phyloP scores from a whole-genome alignment of 2,113 vertebrate genomes.

The Hylia prasina region DNA sequence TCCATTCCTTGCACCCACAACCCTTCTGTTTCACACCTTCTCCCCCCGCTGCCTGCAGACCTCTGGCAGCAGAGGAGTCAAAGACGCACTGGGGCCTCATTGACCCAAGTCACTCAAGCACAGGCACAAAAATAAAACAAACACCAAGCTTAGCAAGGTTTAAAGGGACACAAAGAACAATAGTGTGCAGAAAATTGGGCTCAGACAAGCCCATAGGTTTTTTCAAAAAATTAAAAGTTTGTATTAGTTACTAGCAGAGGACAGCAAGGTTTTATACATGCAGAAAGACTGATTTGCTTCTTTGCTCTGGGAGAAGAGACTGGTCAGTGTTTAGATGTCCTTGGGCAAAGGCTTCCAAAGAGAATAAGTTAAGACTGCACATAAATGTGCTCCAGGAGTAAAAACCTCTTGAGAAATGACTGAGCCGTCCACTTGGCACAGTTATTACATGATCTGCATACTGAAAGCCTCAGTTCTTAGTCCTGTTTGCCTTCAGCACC shows the following conservation, averaged over 20 bases:
- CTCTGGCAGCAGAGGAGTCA: rapidly evolving
- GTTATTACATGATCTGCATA: neutral
- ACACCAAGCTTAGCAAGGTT: neutral
- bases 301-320: neutral
- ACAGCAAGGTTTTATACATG: neutral
- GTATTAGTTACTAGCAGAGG: conserved; percentile 2
- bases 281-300: neutral
- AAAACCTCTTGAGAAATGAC: neutral
- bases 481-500: neutral
- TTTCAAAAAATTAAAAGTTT: neutral
- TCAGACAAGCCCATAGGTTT: neutral
- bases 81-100: neutral
- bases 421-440: neutral
- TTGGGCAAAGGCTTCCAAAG: neutral
- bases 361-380: neutral
- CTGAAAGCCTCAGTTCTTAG: neutral
- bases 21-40: neutral
- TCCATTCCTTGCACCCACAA: neutral
- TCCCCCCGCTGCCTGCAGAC: neutral
- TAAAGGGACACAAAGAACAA: neutral
- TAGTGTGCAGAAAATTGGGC: neutral
- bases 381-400: neutral
- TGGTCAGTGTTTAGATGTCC: neutral
- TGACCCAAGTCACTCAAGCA: neutral
- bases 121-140: neutral